Base-by-base conservation (phyloP, 2,888 invertebrate species). In the Tetropium fuscum region DNA sequence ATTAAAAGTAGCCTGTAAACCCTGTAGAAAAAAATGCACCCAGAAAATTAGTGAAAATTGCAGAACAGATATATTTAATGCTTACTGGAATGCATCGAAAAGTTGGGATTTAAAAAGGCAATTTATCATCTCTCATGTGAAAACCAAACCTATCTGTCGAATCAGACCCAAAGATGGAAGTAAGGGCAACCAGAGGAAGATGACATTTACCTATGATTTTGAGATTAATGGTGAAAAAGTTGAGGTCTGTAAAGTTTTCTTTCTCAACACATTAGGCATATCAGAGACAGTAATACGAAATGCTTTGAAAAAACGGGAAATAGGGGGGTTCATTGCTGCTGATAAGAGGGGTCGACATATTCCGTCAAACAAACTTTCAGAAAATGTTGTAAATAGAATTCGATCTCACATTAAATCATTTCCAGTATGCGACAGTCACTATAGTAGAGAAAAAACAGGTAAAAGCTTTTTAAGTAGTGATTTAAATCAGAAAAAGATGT, bases 301-400 rank as follows among this genome's bases (percentile, higher is more conserved):
- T 15, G 47, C 60, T 40, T 32, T 56, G 18, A 60, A 47, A 45
- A 55, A 60, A 27, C 6, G 40, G n/a, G 36, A 6, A 7, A 30
- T 19, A 6, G 47, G 45, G 5, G 60, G 51, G n/a, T 51, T 60
- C 22, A 47, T 56, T 19, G 13, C 36, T 16, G 7, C 1, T 7
- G 55, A 60, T 51, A 51, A 51, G 49, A 25, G 60, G 13, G 54
- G 60, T 22, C 11, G 48, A 13, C 47, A 60, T 55, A 47, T 47
- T 1, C 51, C 51, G 7, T 11, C 44, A 1, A 59, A 59, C 27
- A 58, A 58, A 47, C 38, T 47, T 3, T 30, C 34, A 7, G 41
- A 53, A 11, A 8, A 32, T 27, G 15, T 53, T 16, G 30, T 44
- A 1, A 30, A 53, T 19, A 6, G 41, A 48, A 38, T 48, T 19